Evolutionary conservation across 2,888 invertebrate genomes (phyloP).

Genomic region (Willowsia nigromaculata): DNA sequence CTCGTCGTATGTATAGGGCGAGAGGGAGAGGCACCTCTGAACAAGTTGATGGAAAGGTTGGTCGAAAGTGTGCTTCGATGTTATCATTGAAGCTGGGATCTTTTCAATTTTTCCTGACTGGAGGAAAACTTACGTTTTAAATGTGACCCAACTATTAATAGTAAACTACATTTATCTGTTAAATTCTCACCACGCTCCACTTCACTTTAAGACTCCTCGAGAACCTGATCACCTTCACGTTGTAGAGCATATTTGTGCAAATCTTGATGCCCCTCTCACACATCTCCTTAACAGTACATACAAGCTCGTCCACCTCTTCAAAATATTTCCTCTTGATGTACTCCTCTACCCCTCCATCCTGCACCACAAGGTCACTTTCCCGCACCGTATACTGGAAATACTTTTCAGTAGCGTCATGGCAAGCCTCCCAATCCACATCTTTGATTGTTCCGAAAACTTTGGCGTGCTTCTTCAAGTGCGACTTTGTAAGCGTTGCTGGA

Average conservation of each 20-base stretch:
- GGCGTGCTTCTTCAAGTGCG: conserved; percentile 16
- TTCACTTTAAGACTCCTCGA: conserved; percentile 19
- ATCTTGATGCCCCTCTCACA: background rate
- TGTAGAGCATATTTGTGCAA: conserved; percentile 7
- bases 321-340: conserved; percentile 21
- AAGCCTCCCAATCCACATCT: conserved; percentile 44
- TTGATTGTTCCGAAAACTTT: conserved; percentile 4
- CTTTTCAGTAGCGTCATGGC: background rate
- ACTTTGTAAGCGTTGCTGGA: background rate
- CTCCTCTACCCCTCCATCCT: conserved; percentile 6
- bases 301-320: background rate
- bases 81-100: conserved; percentile 16
- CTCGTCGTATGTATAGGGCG: conserved; percentile 4
- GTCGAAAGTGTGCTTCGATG: background rate
- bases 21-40: conserved; percentile 18
- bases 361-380: background rate
- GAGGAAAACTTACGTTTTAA: background rate
- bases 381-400: background rate
- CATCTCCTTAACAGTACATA: background rate
- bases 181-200: conserved; percentile 31
- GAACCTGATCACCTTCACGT: conserved; percentile 26
- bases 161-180: background rate
- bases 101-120: conserved; percentile 39
- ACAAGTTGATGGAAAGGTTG: conserved; percentile 50
- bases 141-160: background rate